Evolutionary conservation across 2,113 vertebrate genomes (phyloP), one percentile per base, ranked within the genome.

Genomic region (Xiphophorus couchianus): DNA sequence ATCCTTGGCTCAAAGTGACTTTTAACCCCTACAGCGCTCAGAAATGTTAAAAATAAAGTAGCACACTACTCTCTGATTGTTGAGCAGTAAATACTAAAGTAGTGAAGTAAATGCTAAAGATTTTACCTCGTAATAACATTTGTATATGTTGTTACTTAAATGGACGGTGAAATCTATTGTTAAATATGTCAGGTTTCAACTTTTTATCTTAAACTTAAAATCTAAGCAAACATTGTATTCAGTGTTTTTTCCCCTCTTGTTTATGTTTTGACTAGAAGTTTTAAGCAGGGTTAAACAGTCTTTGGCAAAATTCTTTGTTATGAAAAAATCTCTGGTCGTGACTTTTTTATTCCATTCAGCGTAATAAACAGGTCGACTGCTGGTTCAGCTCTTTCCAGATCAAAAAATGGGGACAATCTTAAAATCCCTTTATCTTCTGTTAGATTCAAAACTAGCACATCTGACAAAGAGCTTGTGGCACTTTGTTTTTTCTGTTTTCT

Each of bases 1-100:
- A 60, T 73, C 73, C 62, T 35, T 73, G 19, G 15, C 70, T 74
- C 31, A 35, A 33, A 71, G 54, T 51, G 28, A 35, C 27, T 28
- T 62, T 11, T 42, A 22, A 37, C 3, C 31, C 9, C 15, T 19
- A 11, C 10, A 19, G 15, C 15, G 2, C 62, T 33, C n/a, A 58
- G 51, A 58, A 58, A n/a, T 11, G 6, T 6, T n/a, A 9, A 25
- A 58, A 25, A 58, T 58, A 58, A 58, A 58, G 44, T 48, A 48
- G 44, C 9, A 58, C 9, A 1, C 51, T n/a, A n/a, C 51, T 7
- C 22, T 51, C 17, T 54, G 51, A 54, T 54, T 54, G 44, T 48
- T 48, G 44, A 48, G 1, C 44, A 48, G 44, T 17, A 48, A 48
- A 48, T 48, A 19, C 10, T 37, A 37, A 37, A 37, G 35, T 37